Evolutionary conservation across 2,797 vertebrate genomes (phyloP), one percentile per base, ranked within the genome.

Genomic region (Xenentodon cancila): DNA sequence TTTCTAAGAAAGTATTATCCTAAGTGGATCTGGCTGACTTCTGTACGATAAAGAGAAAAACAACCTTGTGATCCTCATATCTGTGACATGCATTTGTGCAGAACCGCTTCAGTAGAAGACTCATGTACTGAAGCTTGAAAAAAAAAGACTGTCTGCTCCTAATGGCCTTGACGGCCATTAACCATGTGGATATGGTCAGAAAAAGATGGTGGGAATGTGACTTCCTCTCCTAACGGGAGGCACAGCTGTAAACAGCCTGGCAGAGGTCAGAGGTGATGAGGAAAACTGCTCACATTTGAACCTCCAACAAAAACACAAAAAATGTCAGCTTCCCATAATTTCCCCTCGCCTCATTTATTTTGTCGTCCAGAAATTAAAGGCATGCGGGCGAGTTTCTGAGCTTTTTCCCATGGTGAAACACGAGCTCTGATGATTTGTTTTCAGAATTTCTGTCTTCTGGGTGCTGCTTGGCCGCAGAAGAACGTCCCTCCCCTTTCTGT

Each of bases 371-470:
- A n/a, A 59, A 25, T 47, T 19, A 46, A 66, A 53, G 17, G 50
- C 50, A 68, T 53, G 64, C n/a, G 13, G 16, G 7, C 0, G 30
- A 2, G 50, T 48, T 48, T 60, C 4, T 0, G 30, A 60, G 62
- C 47, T 8, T 45, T 74, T 88, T 89, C 85, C 82, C 84, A 84
- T 43, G 76, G 67, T 75, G 86, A 79, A 91, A 89, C 53, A 61
- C 80, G 84, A 88, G 86, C 82, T 45, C 68, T 75, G 81, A 54
- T 67, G 80, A 79, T 80, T 68, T 88, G 86, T 88, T 90, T 87
- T 75, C 65, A 88, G 79, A 62, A 78, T 84, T 81, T 73, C 80
- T 81, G 84, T 82, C 73, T 83, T 85, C 65, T 75, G 72, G 53
- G 71, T 68, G 72, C 65, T 40, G 22, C 65, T 60, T 7, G 22